Evolutionary conservation across 2,888 invertebrate species (phyloP).

Genomic region (Philonicus albiceps): DNA sequence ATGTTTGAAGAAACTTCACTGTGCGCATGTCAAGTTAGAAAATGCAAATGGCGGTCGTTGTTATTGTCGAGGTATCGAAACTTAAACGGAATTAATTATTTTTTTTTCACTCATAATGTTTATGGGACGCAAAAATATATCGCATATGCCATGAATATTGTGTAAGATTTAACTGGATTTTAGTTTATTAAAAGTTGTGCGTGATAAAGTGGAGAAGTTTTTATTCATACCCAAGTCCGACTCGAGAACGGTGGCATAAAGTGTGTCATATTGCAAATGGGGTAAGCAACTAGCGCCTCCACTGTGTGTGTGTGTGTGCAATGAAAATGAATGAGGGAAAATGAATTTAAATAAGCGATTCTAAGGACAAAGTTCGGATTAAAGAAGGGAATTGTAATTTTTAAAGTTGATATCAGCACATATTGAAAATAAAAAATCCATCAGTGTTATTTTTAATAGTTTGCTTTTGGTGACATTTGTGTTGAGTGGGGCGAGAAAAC

Average conservation of each 20-base stretch:
- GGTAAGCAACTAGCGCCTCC: conserved; percentile 66
- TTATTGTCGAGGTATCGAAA: conserved; percentile 84
- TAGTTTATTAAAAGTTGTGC: background rate
- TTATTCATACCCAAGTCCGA: background rate
- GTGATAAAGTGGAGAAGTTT: conserved; percentile 16
- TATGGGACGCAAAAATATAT: background rate
- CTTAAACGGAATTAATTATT: conserved; percentile 30
- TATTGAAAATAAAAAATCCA: conserved; percentile 51
- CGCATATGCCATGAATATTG: background rate
- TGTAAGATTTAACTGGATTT: background rate
- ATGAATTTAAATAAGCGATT: conserved; percentile 17
- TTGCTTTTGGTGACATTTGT: conserved; percentile 63
- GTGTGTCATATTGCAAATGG: conserved; percentile 74
- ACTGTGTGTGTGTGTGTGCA: conserved; percentile 51
- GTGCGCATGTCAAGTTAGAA: conserved; percentile 59
- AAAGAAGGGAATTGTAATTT: background rate
- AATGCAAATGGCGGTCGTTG: conserved; percentile 99
- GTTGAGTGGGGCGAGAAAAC: conserved; percentile 63
- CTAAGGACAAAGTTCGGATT: conserved; percentile 60
- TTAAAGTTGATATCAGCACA: background rate
- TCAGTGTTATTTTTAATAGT: conserved; percentile 67
- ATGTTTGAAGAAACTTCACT: conserved; percentile 25
- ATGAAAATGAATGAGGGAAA: conserved; percentile 44
- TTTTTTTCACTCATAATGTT: conserved; percentile 25
- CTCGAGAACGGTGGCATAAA: conserved; percentile 58